Percentiles rank a stretch among this genome's conserved stretches.
These are phyloP conservation scores for Drosophila ochracea DNA, from an alignment of 2,888 invertebrate genomes.

Conservation along the genomic window DNA sequence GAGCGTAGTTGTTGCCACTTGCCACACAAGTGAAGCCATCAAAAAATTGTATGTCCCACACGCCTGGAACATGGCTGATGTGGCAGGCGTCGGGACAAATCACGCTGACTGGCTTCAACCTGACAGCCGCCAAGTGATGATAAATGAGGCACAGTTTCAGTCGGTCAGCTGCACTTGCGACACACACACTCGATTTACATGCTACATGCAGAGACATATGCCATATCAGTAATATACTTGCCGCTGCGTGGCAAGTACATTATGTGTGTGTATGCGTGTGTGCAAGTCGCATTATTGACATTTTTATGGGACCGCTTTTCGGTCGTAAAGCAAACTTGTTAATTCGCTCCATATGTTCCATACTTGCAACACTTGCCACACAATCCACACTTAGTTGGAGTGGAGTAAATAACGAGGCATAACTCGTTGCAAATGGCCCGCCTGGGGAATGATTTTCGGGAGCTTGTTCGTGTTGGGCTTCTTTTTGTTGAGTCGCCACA, in stretches of 20 bases:
- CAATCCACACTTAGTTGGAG: conserved; percentile 7
- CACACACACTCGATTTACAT: conserved; percentile 34
- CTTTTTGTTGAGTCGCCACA: conserved; percentile 7
- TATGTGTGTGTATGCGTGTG: conserved; percentile 7
- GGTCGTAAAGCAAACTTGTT: conserved; percentile 67
- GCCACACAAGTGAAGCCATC: conserved; percentile 40
- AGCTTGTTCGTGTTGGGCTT: conserved; percentile 7
- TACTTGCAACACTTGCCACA: conserved; percentile 1
- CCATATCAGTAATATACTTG: conserved; percentile 66
- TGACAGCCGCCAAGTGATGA: conserved; percentile 69
- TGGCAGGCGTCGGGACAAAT: conserved; percentile 63
- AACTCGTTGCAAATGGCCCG: conserved; percentile 41
- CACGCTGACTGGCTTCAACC: conserved; percentile 65
- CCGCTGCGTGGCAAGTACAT: conserved; percentile 12
- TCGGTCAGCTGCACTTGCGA: conserved; percentile 65
- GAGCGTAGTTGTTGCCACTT: background rate
- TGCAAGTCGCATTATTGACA: conserved; percentile 63
- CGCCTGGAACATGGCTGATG: conserved; percentile 42
- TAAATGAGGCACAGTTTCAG: conserved; percentile 65
- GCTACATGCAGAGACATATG: conserved; percentile 21
- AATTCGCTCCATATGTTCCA: conserved; percentile 64
- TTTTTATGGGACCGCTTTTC: conserved; percentile 67
- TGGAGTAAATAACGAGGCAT: conserved; percentile 32
- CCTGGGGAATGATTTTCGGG: conserved; percentile 35
- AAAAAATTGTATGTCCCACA: conserved; percentile 9